phyloP scores from a whole-genome alignment of 1,140 invertebrate genomes.

The Watersipora subatra region DNA sequence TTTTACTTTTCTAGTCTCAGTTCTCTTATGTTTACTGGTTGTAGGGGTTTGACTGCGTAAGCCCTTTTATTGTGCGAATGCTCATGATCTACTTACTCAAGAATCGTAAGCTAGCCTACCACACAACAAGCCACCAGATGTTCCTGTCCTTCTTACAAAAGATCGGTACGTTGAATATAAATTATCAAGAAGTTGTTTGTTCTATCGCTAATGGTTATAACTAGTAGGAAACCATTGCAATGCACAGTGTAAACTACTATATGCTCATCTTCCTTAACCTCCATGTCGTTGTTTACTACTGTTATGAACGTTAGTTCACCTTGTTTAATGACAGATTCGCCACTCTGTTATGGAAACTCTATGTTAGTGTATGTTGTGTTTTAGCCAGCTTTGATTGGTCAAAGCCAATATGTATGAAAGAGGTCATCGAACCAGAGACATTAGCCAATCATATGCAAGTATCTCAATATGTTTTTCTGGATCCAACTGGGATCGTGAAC shows the following conservation, averaged over 20 bases:
- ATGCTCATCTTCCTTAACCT: no score
- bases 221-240: no score
- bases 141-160: neutral
- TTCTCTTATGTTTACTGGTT: no score
- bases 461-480: neutral
- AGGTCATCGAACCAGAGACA: neutral
- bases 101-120: neutral
- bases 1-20: no score
- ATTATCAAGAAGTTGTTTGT: no score
- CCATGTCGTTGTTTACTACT: no score
- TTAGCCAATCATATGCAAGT: neutral
- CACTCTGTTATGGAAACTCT: no score
- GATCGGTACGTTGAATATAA: neutral
- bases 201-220: no score
- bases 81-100: neutral
- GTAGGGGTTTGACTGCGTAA: neutral
- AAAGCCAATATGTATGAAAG: neutral
- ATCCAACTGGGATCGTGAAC: neutral
- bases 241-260: no score
- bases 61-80: neutral
- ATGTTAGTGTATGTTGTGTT: no score
- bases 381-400: neutral
- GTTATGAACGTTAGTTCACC: no score
- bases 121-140: neutral
- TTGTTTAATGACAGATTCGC: no score